phyloP scores from a whole-genome alignment of 2,888 invertebrate species.

The Abscondita cerata region DNA sequence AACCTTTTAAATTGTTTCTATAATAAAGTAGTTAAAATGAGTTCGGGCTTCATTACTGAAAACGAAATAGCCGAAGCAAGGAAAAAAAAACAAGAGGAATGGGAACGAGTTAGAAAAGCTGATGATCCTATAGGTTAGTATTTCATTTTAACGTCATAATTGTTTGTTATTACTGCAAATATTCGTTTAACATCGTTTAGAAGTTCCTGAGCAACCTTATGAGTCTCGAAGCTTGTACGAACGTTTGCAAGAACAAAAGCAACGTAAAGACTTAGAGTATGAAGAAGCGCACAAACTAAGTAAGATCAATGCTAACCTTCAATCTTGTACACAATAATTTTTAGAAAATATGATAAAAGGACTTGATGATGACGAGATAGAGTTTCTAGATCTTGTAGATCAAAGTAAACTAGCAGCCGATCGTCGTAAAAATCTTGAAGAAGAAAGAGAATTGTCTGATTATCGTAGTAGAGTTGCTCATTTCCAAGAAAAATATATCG shows the following conservation, averaged over 20 bases:
- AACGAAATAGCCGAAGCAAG: slow-evolving; percentile 83
- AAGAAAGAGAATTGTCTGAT: slow-evolving; percentile 83
- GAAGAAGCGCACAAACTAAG: slow-evolving; percentile 96
- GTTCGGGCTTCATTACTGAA: slow-evolving; percentile 85
- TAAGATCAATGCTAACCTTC: slow-evolving; percentile 67
- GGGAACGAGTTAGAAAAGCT: slow-evolving; percentile 92
- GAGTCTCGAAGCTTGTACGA: slow-evolving; percentile 91
- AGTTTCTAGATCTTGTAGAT: slow-evolving; percentile 91
- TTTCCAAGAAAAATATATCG: slow-evolving; percentile 70
- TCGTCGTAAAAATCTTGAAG: slow-evolving; percentile 81
- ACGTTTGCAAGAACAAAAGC: slow-evolving; percentile 90
- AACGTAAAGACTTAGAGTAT: slow-evolving; percentile 90
- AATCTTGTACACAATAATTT: slow-evolving; percentile 6
- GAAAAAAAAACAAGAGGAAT: slow-evolving; percentile 86
- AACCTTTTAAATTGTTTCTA: background rate
- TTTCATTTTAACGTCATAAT: background rate
- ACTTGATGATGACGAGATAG: slow-evolving; percentile 94
- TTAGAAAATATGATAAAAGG: slow-evolving; percentile 87
- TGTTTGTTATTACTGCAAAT: too few relatives aligned
- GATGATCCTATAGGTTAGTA: slow-evolving; percentile 85
- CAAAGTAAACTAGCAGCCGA: slow-evolving; percentile 85
- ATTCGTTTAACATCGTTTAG: slow-evolving; percentile 58
- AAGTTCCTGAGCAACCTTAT: slow-evolving; percentile 85
- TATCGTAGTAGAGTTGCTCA: slow-evolving; percentile 75
- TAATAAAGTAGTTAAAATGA: slow-evolving; percentile 65